These are phyloP conservation scores for Cliona cf. orientalis DNA, from an alignment of 37 sponge, comb jelly and placozoan species.

Conservation along the genomic window DNA sequence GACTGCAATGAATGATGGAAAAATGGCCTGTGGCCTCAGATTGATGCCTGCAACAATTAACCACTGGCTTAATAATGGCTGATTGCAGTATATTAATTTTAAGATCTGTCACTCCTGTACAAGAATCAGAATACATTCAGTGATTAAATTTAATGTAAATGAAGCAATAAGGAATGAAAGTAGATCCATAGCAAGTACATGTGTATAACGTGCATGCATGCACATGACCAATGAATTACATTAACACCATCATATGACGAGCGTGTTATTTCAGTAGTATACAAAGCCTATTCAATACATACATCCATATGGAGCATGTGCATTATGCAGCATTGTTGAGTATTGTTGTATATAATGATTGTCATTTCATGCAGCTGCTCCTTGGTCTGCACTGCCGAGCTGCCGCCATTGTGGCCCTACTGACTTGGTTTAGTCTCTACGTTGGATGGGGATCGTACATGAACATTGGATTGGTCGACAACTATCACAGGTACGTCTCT, in stretches of 20 bases:
- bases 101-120: too few species aligned
- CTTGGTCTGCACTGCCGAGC: constrained; percentile 64
- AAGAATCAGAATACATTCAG: too few species aligned
- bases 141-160: too few species aligned
- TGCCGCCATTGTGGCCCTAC: constrained; percentile 36
- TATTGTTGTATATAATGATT: not conserved
- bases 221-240: not conserved
- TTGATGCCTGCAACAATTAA: too few species aligned
- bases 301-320: too few species aligned
- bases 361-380: constrained; percentile 36
- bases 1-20: too few species aligned
- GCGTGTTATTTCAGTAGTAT: not conserved
- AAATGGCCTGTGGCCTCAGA: too few species aligned
- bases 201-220: not conserved
- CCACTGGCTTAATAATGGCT: too few species aligned
- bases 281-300: not conserved
- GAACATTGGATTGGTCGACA: constrained; percentile 51
- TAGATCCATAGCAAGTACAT: not conserved
- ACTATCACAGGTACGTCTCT: constrained; percentile 29
- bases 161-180: too few species aligned
- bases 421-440: constrained; percentile 79
- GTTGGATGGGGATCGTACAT: constrained; percentile 84
- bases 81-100: too few species aligned
- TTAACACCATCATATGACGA: not conserved
- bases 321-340: too few species aligned